phyloP scores from a whole-genome alignment of 2,113 vertebrate genomes.

The Aphelocoma coerulescens region DNA sequence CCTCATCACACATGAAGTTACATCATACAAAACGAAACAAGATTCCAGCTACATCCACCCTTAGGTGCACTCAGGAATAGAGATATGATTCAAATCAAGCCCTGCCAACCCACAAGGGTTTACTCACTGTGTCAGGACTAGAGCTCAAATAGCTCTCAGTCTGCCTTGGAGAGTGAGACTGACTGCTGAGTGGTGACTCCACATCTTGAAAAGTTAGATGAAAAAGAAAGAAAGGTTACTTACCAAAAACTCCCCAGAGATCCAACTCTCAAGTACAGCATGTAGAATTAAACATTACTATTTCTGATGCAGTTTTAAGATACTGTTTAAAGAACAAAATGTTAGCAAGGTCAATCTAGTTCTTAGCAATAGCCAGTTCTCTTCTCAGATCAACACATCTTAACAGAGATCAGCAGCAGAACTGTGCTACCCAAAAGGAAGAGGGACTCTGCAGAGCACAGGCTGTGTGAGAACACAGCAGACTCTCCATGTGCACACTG shows the following conservation, averaged over 20 bases:
- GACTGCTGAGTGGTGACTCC: slow-evolving; percentile 43
- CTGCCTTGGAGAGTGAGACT: slow-evolving; percentile 64
- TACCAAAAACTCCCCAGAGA: not conserved
- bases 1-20: not conserved
- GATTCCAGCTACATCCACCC: not conserved
- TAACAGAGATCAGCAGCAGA: not conserved
- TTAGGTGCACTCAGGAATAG: not conserved
- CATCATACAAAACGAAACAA: not conserved
- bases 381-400: not conserved
- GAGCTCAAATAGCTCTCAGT: slow-evolving; percentile 68
- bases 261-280: not conserved
- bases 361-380: not conserved
- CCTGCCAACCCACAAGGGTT: not conserved
- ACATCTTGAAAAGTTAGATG: slow-evolving; percentile 27
- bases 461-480: not conserved
- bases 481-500: not conserved
- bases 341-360: not conserved
- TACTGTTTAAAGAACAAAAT: not conserved
- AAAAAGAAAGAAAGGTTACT: not conserved
- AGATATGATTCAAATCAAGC: not conserved
- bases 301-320: not conserved
- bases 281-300: not conserved
- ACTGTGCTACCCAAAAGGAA: not conserved
- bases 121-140: slow-evolving; percentile 74
- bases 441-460: not conserved